Evolutionary conservation across 2,888 invertebrate genomes (phyloP), one percentile per base, ranked within the genome.

Genomic region (Plebejus melissa): DNA sequence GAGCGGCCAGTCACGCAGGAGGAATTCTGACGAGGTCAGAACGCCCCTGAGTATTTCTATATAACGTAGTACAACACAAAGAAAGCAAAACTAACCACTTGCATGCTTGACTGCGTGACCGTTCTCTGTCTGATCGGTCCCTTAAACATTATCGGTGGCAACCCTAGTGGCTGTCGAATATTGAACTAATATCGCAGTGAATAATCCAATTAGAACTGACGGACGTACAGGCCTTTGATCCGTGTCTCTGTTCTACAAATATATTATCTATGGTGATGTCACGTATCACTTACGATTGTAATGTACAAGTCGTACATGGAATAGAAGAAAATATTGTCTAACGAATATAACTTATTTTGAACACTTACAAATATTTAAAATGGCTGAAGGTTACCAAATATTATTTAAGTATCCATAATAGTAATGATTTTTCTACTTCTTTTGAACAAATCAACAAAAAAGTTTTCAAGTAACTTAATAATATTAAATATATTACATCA

Each of bases 161-260:
- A 54, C 54, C 54, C 54, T 54, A 88, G 80, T 87, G 89, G 85
- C 88, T 85, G 83, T 82, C 81, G 83, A 83, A 88, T 88, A 88
- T 88, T 86, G 86, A 83, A 87, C 86, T 90, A 88, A 90, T 90
- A 89, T 88, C 85, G 86, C 85, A 86, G 84, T 84, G 84, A 85
- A 86, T 88, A 89, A 90, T 90, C 87, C 89, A 90, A 90, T 90
- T 90, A 90, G 88, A 82, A 82, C 84, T 82, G 83, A 81, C 57
- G 74, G 78, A 81, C 74, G 69, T 77, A 82, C 82, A 81, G 81
- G 82, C 85, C 87, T 89, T 89, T 89, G 88, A 88, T 72, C 28
- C 46, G 46, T 87, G 82, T 78, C 76, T 79, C 78, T 38, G 46
- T 36, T 22, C 36, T 38, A 69, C 38, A 69, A 69, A 50, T 75